Evolutionary conservation across 2,113 vertebrate species (phyloP).

Genomic region (Brachyistius frenatus): DNA sequence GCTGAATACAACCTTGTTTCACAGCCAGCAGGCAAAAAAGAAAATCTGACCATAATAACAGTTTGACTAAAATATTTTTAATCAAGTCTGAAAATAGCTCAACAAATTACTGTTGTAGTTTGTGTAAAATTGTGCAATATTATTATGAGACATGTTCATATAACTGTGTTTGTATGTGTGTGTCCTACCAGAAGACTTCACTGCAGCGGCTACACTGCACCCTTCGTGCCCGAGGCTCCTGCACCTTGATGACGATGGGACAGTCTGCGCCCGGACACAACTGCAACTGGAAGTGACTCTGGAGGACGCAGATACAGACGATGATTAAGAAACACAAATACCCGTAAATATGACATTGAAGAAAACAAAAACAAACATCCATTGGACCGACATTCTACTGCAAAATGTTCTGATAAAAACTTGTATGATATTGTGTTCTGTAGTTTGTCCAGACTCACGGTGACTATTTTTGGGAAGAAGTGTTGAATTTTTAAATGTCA

Average conservation of each 20-base stretch:
- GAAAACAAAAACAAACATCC: background rate
- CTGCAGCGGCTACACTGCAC: conserved; percentile 98
- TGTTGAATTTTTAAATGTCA: no score
- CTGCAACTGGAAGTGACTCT: conserved; percentile 99
- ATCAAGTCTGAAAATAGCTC: no score
- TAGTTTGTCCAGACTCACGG: no score
- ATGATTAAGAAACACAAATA: background rate
- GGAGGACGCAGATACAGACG: background rate
- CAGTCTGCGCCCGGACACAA: conserved; percentile 98
- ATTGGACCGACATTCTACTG: no score
- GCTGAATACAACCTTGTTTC: no score
- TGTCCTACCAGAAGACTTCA: conserved; percentile 98
- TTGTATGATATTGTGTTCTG: no score
- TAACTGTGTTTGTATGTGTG: background rate
- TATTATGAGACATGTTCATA: background rate
- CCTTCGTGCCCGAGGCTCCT: conserved; percentile 96
- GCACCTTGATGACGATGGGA: conserved; percentile 98
- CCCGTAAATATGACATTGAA: background rate
- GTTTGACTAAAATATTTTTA: no score
- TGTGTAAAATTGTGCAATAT: background rate
- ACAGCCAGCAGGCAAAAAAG: no score
- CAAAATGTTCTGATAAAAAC: no score
- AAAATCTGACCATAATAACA: no score
- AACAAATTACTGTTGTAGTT: no score
- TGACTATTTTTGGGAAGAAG: no score